Base-by-base conservation (phyloP, 2,888 invertebrate species). In the Drosophila sordidula region DNA sequence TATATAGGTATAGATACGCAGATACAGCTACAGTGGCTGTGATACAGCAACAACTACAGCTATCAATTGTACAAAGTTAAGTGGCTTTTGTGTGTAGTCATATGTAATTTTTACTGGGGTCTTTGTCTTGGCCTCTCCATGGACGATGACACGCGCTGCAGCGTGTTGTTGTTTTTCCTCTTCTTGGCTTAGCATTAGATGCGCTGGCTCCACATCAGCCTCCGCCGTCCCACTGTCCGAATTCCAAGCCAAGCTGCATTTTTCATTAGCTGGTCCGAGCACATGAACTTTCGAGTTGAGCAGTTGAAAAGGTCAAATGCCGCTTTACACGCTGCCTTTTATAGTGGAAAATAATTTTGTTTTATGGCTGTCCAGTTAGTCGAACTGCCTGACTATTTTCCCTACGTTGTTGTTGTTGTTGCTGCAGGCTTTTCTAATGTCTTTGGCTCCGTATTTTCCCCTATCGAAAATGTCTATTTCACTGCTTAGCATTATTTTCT, bases 131-230 rank as follows among this genome's bases (percentile, higher is more conserved):
- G 78, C 81, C 78, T 68, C 75, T 65, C 41, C 62, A 62, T 84
- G 84, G 72, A 72, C 80, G 89, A 71, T 85, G 82, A 83, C 82
- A 83, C 88, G 85, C 88, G 82, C 52, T 70, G 65, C 72, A 89
- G 87, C 89, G 50, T 83, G 89, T 87, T 87, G 89, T 56, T 34
- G 38, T 68, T 42, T 29, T 44, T 46, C 29, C 14, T 49, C 46
- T 74, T 47, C 54, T 55, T 55, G 18, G 49, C 34, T 25, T 56
- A 61, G 61, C 64, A 82, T 82, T 75, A 66, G 77, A 71, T 68
- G 56, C 54, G 36, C 57, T 50, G 52, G 51, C 65, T 39, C 63
- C 58, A 12, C 36, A 3, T 1, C 18, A 16, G 41, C 50, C n/a
- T 45, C 26, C 56, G 9, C 39, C 14, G 29, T 26, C 16, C 42